Conservation (phyloP, 2,797 vertebrate species). For the Phaenicophaeus curvirostris region DNA sequence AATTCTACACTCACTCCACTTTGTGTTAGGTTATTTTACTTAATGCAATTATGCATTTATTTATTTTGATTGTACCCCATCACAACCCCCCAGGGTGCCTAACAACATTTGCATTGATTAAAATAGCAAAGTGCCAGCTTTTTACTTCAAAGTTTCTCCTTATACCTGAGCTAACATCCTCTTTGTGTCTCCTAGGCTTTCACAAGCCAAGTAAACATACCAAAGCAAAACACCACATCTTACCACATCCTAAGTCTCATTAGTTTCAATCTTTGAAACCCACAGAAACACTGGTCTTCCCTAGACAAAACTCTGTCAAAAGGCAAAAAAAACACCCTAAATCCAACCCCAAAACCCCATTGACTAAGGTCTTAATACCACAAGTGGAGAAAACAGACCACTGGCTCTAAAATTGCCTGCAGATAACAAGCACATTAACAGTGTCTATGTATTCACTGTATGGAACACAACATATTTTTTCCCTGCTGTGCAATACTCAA, state of each 20-base stretch:
- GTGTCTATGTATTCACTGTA: background rate
- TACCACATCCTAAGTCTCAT: background rate
- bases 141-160: constrained; percentile 4
- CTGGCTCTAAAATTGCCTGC: background rate
- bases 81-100: background rate
- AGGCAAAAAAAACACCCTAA: background rate
- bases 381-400: background rate
- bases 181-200: background rate
- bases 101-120: background rate
- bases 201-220: background rate
- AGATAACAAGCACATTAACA: background rate
- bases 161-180: background rate
- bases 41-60: background rate
- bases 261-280: background rate
- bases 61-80: constrained; percentile 33
- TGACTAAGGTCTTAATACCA: background rate
- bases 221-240: background rate
- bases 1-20: background rate
- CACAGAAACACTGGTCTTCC: background rate
- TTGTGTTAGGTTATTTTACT: background rate
- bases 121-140: background rate
- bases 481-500: background rate
- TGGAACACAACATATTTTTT: background rate
- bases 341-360: accelerated
- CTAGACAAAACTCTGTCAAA: background rate